Evolutionary conservation across 2,797 vertebrate species (phyloP).

Genomic region (Catamblyrhynchus diadema): DNA sequence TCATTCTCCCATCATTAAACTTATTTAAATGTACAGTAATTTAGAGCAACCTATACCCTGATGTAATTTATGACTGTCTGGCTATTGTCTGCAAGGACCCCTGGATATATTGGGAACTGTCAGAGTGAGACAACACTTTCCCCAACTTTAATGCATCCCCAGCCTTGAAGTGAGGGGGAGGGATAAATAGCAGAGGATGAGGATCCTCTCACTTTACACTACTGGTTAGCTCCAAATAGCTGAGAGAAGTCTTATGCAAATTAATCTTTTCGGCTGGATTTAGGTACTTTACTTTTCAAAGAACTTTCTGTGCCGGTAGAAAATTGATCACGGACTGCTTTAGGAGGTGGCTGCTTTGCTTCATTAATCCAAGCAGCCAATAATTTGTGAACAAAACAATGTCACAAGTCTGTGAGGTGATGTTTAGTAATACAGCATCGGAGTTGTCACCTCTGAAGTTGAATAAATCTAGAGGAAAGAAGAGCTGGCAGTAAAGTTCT

Average conservation of each 20-base stretch:
- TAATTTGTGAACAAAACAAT: background rate
- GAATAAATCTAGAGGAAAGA: background rate
- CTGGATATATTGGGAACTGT: background rate
- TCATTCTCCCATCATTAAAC: constrained; percentile 39
- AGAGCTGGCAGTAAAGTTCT: background rate
- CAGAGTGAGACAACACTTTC: background rate
- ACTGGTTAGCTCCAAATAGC: background rate
- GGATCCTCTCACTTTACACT: background rate
- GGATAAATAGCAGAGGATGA: background rate
- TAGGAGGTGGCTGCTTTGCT: background rate
- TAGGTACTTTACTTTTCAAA: background rate
- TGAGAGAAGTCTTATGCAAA: background rate
- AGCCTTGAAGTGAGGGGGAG: background rate
- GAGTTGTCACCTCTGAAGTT: background rate
- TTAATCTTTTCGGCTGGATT: background rate
- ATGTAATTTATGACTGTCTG: constrained; percentile 2
- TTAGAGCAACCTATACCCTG: constrained; percentile 4
- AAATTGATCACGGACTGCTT: background rate
- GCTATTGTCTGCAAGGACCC: background rate
- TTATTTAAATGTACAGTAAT: background rate
- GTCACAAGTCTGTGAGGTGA: background rate
- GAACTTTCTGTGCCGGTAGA: background rate
- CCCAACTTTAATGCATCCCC: background rate
- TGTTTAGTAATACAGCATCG: background rate
- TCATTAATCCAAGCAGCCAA: background rate